phyloP scores from a whole-genome alignment of 2,797 vertebrate genomes.

The Sebastes umbrosus region DNA sequence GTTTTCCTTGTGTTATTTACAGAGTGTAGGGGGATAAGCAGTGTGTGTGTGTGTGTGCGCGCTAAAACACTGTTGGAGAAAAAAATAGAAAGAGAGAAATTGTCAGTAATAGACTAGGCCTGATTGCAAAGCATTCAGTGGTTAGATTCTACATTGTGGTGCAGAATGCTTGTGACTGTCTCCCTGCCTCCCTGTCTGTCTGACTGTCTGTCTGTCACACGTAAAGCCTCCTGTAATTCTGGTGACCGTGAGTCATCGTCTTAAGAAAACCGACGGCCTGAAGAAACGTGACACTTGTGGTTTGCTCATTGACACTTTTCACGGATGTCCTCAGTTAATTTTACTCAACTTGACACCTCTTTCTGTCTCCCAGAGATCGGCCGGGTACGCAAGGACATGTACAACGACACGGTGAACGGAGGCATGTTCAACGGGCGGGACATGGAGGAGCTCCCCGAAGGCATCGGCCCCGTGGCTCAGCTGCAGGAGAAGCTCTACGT shows the following conservation, averaged over 20 bases:
- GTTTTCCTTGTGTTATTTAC: conserved; percentile 9
- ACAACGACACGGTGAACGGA: conserved; percentile 98
- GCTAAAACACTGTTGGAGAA: background rate
- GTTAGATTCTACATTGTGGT: conserved; percentile 62
- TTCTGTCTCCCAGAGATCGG: conserved; percentile 90
- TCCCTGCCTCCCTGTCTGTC: background rate
- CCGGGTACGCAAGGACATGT: conserved; percentile 99
- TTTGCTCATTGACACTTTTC: background rate
- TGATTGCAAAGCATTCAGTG: conserved; percentile 39
- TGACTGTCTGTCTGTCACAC: conserved; percentile 11
- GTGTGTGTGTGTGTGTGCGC: background rate
- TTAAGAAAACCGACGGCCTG: conserved; percentile 19
- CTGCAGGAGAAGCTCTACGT: conserved; percentile 99
- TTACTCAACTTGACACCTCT: background rate
- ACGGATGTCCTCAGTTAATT: background rate
- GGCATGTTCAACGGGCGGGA: conserved; percentile 91
- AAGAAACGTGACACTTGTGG: conserved; percentile 51
- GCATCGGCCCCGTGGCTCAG: conserved; percentile 94
- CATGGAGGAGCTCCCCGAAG: conserved; percentile 93
- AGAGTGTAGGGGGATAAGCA: background rate
- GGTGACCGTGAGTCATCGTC: conserved; percentile 61
- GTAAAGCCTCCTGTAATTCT: conserved; percentile 51
- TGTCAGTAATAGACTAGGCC: conserved; percentile 14
- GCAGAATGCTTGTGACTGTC: conserved; percentile 47
- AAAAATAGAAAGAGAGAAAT: conserved; percentile 9